A percentile compares a stretch with the other conserved stretches of the same genome.
Conservation (phyloP, 2,888 invertebrate genomes). For the Buathra laborator region DNA sequence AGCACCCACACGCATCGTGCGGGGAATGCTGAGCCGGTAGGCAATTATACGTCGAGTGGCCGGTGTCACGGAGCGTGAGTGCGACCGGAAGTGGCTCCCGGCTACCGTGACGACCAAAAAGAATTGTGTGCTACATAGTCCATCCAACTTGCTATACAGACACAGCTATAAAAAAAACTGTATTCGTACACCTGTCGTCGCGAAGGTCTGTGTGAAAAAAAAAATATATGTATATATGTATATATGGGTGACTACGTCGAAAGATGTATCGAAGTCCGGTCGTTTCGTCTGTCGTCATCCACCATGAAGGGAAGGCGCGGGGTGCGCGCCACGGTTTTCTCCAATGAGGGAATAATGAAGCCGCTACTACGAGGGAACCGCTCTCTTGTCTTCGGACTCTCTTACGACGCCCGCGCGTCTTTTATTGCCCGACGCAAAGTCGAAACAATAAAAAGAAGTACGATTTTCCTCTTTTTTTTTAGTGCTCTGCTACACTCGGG, state of each 20-base stretch:
- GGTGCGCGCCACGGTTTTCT: conserved; percentile 40
- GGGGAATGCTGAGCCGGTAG: conserved; percentile 33
- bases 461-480: not conserved
- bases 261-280: conserved; percentile 63
- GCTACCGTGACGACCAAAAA: conserved; percentile 82
- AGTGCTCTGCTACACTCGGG: not conserved
- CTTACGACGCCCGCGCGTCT: conserved; percentile 16
- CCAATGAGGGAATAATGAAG: conserved; percentile 49
- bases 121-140: conserved; percentile 70
- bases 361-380: not conserved
- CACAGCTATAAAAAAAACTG: conserved; percentile 9
- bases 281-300: conserved; percentile 60
- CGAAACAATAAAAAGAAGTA: conserved; percentile 18
- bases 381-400: not conserved
- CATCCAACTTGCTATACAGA: not conserved
- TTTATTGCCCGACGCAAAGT: not conserved
- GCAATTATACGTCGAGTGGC: conserved; percentile 70
- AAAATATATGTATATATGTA: conserved; percentile 16
- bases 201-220: not conserved
- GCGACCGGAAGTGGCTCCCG: conserved; percentile 80
- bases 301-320: conserved; percentile 58
- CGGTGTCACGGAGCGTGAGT: conserved; percentile 78
- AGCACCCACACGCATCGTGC: conserved; percentile 39
- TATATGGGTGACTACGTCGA: conserved; percentile 30
- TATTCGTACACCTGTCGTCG: conserved; percentile 17